Percentiles rank a stretch among this genome's conserved stretches.
Evolutionary conservation across 2,888 invertebrate genomes (phyloP).

Genomic region (Apodemia mormo): DNA sequence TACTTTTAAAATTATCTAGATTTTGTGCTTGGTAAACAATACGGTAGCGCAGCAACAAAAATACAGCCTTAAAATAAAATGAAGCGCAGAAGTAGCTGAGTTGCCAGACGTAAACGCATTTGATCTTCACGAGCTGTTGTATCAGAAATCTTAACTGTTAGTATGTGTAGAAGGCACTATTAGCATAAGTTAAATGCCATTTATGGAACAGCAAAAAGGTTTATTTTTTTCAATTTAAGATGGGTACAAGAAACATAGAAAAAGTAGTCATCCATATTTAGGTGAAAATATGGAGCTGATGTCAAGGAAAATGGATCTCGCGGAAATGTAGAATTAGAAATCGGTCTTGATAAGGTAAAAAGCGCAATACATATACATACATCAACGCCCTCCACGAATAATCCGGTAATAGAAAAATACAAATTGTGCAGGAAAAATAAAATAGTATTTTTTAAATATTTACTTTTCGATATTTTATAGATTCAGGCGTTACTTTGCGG

Average conservation of each 20-base stretch:
- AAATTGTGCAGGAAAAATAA: too few relatives aligned
- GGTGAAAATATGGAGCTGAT: constrained; percentile 3
- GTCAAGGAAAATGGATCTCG: constrained; percentile 5
- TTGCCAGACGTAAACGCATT: background rate
- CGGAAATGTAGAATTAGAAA: background rate
- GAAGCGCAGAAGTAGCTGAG: background rate
- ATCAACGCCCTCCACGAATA: too few relatives aligned
- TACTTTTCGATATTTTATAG: too few relatives aligned
- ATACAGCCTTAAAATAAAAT: background rate
- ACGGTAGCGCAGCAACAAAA: too few relatives aligned
- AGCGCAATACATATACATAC: background rate
- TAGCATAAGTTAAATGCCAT: constrained; percentile 12
- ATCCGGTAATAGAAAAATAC: too few relatives aligned
- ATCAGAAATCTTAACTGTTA: constrained; percentile 10
- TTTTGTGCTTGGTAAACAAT: too few relatives aligned
- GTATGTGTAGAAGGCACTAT: constrained; percentile 6
- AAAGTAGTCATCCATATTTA: constrained; percentile 1
- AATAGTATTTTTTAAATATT: too few relatives aligned
- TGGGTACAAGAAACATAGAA: background rate
- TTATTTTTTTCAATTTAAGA: constrained; percentile 8
- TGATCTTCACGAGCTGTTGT: background rate
- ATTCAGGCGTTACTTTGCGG: too few relatives aligned
- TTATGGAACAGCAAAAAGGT: background rate
- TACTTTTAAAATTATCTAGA: too few relatives aligned
- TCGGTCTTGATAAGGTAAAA: constrained; percentile 5